Evolutionary conservation across 2,888 invertebrate genomes (phyloP).

Genomic region (Melinaea menophilus): DNA sequence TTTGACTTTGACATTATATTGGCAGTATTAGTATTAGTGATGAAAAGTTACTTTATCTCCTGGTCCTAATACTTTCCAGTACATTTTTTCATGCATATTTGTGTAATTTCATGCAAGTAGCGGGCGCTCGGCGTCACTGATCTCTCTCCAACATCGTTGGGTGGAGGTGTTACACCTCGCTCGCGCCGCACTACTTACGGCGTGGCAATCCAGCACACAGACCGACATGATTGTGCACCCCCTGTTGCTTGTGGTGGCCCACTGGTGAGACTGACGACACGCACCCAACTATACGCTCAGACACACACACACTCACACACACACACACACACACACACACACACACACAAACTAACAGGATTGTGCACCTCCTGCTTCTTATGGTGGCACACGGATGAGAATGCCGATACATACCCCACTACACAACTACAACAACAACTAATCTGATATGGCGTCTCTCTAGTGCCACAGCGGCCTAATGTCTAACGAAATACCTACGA

Average conservation of each 20-base stretch:
- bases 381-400: neutral
- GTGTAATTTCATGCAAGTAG: conserved; percentile 5
- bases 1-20: no score
- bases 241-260: neutral
- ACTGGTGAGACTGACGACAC: neutral
- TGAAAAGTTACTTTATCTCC: no score
- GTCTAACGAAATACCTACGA: no score
- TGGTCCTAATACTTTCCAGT: no score
- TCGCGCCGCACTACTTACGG: neutral
- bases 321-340: no score
- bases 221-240: neutral
- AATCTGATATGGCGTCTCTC: no score
- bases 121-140: conserved; percentile 2
- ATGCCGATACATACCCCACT: neutral
- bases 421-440: no score
- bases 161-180: conserved; percentile 1
- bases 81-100: no score
- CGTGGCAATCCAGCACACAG: neutral
- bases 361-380: neutral
- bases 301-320: neutral
- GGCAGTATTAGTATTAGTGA: no score
- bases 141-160: conserved; percentile 7
- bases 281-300: neutral
- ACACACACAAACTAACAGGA: neutral
- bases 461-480: no score